Evolutionary conservation across 2,888 invertebrate species (phyloP).

Genomic region (Diarsia mendica): DNA sequence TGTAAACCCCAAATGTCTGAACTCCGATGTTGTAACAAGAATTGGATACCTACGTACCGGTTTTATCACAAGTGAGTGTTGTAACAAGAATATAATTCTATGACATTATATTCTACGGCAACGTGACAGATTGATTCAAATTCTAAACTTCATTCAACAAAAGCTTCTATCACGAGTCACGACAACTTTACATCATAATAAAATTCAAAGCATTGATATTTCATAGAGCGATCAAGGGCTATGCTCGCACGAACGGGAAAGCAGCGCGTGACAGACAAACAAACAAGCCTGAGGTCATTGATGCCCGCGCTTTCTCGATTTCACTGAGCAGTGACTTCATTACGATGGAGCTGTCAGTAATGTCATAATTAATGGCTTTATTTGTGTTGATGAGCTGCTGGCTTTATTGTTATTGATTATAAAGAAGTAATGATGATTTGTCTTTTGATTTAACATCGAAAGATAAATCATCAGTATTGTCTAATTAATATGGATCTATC

Average conservation of each 20-base stretch:
- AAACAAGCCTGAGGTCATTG: constrained; percentile 70
- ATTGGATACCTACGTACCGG: neutral
- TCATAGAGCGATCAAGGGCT: constrained; percentile 49
- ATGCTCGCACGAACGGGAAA: constrained; percentile 60
- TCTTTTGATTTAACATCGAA: constrained; percentile 10
- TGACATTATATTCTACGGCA: neutral
- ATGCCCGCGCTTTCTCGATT: constrained; percentile 74
- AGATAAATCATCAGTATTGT: constrained; percentile 26
- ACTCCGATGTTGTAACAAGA: neutral
- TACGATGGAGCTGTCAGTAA: constrained; percentile 42
- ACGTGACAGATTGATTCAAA: neutral
- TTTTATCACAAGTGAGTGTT: neutral
- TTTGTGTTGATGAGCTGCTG: constrained; percentile 22
- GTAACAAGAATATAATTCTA: neutral
- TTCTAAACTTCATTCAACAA: constrained; percentile 3
- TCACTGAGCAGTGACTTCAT: constrained; percentile 65
- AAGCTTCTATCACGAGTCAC: constrained; percentile 17
- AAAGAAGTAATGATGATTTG: neutral
- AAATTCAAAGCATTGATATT: constrained; percentile 40
- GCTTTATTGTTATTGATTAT: constrained; percentile 39
- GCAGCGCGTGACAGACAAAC: constrained; percentile 66
- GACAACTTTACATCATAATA: constrained; percentile 11
- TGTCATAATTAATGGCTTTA: constrained; percentile 58
- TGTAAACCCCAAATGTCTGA: neutral
- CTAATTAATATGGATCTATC: constrained; percentile 6